Percentiles rank a stretch among this genome's conserved stretches.
phyloP scores from a whole-genome alignment of 2,797 vertebrate genomes.

The Ctenopoma kingsleyae region DNA sequence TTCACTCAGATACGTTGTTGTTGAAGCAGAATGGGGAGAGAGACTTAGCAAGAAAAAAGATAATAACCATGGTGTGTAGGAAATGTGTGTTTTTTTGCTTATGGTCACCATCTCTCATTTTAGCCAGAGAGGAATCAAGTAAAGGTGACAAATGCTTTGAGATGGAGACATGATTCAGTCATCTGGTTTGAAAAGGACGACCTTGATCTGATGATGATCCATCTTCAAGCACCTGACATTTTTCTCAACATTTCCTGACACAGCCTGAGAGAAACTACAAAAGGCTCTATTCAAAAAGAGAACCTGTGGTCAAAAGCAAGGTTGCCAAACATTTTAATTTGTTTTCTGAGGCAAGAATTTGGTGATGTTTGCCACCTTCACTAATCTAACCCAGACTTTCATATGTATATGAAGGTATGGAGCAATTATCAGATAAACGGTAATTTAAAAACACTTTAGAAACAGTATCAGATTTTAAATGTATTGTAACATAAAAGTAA shows the following conservation, averaged over 20 bases:
- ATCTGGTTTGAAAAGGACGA: not conserved
- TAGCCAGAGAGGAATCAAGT: not conserved
- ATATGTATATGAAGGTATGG: not conserved
- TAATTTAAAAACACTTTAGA: not conserved
- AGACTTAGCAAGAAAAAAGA: conserved; percentile 2
- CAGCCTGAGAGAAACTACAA: conserved; percentile 45
- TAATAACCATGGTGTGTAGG: conserved; percentile 20
- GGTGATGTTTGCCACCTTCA: not conserved
- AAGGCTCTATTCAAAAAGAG: conserved; percentile 60
- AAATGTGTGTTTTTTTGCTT: conserved; percentile 27
- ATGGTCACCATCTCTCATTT: conserved; percentile 11
- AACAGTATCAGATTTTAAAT: not conserved
- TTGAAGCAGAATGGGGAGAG: conserved; percentile 53
- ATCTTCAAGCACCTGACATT: conserved; percentile 10
- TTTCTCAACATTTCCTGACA: conserved; percentile 35
- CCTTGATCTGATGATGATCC: conserved; percentile 1
- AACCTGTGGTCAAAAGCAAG: not conserved
- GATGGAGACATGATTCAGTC: conserved; percentile 9
- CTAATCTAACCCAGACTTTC: not conserved
- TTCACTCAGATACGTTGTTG: conserved; percentile 62
- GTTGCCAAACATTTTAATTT: not conserved
- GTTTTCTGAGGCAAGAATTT: not conserved
- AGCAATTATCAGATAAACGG: not conserved
- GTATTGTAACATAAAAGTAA: not conserved
- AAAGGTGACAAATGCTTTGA: conserved; percentile 32